Evolutionary conservation across 2,113 vertebrate species (phyloP).

Genomic region (Phocoena sinus): DNA sequence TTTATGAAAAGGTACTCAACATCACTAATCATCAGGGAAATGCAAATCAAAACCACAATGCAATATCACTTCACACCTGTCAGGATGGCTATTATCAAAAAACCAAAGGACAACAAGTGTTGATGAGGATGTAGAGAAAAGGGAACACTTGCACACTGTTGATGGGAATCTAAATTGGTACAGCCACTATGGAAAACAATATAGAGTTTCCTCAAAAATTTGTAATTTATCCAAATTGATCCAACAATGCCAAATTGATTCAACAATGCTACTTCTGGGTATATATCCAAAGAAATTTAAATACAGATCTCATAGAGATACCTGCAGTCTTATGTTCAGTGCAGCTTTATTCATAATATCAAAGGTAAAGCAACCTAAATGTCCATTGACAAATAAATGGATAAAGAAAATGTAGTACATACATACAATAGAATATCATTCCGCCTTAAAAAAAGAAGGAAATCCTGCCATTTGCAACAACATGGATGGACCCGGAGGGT

Average conservation of each 20-base stretch:
- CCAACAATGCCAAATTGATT: neutral
- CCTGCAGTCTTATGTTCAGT: too few relatives aligned
- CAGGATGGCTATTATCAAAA: neutral
- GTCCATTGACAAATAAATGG: too few relatives aligned
- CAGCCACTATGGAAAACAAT: neutral
- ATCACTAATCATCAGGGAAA: neutral
- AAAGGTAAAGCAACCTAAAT: too few relatives aligned
- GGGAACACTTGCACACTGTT: neutral
- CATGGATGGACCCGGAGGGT: too few relatives aligned
- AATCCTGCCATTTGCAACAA: too few relatives aligned
- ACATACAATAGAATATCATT: too few relatives aligned
- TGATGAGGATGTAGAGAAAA: neutral
- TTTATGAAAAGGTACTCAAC: neutral
- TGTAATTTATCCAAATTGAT: neutral
- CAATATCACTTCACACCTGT: neutral
- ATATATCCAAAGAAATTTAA: too few relatives aligned
- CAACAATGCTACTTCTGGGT: neutral
- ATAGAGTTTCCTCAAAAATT: neutral
- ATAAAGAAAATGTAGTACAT: too few relatives aligned
- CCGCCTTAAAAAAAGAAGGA: too few relatives aligned
- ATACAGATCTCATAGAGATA: too few relatives aligned
- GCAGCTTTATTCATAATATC: too few relatives aligned
- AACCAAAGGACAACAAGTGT: neutral
- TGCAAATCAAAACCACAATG: neutral
- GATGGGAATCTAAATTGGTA: neutral